Percentiles rank a stretch among this genome's conserved stretches.
Conservation (phyloP, 2,888 invertebrate species). For the Buathra laborator region DNA sequence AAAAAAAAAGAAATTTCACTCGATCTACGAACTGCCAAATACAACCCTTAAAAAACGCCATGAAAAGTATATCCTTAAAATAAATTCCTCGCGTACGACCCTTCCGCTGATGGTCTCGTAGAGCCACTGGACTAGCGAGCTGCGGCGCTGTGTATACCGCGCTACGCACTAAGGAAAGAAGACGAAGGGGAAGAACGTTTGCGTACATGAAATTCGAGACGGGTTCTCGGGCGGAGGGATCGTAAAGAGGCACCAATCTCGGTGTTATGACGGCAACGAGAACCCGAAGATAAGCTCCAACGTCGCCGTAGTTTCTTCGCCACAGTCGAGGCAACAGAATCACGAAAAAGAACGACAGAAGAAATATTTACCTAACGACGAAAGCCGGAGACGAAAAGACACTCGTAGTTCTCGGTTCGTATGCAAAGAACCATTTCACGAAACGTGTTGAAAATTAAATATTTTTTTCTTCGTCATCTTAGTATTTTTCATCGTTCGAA, state of each 20-base stretch:
- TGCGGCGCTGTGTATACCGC: neutral
- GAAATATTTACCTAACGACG: constrained; percentile 56
- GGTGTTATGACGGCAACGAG: constrained; percentile 63
- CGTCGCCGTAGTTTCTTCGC: constrained; percentile 19
- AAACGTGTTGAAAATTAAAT: constrained; percentile 9
- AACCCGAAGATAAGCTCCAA: constrained; percentile 30
- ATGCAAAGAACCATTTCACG: neutral
- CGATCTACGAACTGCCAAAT: no score
- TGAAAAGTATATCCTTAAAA: no score
- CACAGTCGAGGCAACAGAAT: neutral
- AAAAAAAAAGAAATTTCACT: no score
- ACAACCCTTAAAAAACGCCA: no score
- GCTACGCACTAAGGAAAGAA: neutral
- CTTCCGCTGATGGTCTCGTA: neutral
- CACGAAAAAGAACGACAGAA: constrained; percentile 33
- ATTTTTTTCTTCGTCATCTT: neutral
- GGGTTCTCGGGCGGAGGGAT: constrained; percentile 41
- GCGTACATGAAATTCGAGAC: constrained; percentile 37
- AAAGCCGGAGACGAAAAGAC: neutral
- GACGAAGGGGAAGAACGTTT: constrained; percentile 18
- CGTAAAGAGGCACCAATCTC: constrained; percentile 65
- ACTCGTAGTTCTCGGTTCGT: neutral
- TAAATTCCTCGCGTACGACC: neutral
- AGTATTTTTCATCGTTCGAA: neutral
- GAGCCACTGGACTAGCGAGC: neutral